Evolutionary conservation across 2,888 invertebrate species (phyloP), one percentile per base, ranked within the genome.

Genomic region (Epicampocera succincta): DNA sequence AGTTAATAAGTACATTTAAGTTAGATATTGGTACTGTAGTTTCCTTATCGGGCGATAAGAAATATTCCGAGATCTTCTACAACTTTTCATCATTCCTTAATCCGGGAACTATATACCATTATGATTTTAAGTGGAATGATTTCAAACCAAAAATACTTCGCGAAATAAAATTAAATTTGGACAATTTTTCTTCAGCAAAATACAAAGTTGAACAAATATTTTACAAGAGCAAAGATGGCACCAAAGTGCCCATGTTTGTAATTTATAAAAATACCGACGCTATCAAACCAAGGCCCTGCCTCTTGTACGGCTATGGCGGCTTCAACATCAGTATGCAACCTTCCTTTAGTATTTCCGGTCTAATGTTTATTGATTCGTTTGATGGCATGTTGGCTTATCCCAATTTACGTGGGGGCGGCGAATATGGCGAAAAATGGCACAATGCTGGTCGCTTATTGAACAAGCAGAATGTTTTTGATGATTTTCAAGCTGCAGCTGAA

Each of bases 341-440:
- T 5, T 93, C 94, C 63, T 99, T 99, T 92, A 96, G 96, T 86
- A 94, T 98, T 33, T 95, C 95, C 13, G 93, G 97, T 29, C 86
- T 98, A 40, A 94, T 98, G 84, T 98, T 98, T 90, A 95, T 99
- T 89, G 95, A 97, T 87, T 94, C 97, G 87, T 95, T 98, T 85
- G 93, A 95, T 89, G 99, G 98, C 1, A 93, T 98, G 66, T 93
- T 97, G 83, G 99, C 97, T 15, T 93, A 98, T 84, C 96, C 99
- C 29, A 99, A 99, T 92, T 95, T 99, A 71, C 93, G 99, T 60
- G 99, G 99, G 69, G 99, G 99, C 88, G 98, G 98, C 1, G 99
- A 99, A 90, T 99, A 99, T 91, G 99, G 99, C 50, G 97, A 98
- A 91, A 95, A 95, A 85, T 99, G 99, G 99, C 99, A 99, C 92